phyloP scores from a whole-genome alignment of 2,888 invertebrate genomes.

The Marasmarcha lunaedactyla region DNA sequence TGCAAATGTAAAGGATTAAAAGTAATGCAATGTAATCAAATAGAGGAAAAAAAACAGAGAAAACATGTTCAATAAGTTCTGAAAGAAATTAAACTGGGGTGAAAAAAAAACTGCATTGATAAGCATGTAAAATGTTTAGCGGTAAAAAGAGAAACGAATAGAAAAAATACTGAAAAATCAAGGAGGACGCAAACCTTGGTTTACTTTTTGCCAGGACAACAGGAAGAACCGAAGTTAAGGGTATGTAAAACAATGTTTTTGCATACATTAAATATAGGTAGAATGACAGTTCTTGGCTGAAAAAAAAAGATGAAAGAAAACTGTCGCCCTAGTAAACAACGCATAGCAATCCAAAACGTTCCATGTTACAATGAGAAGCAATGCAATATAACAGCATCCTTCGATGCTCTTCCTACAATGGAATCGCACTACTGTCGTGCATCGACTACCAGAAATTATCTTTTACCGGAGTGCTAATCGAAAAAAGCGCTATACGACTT shows the following conservation, averaged over 20 bases:
- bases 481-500: conserved; percentile 6
- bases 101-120: neutral
- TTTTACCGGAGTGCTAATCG: conserved; percentile 6
- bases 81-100: conserved; percentile 7
- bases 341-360: too few species aligned
- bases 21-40: conserved; percentile 3
- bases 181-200: conserved; percentile 8
- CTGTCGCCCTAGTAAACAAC: conserved; percentile 6
- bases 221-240: neutral
- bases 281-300: conserved; percentile 10
- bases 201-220: conserved; percentile 6
- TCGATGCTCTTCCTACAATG: too few species aligned
- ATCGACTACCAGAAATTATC: neutral
- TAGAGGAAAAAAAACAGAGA: neutral
- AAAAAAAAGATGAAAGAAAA: conserved; percentile 9
- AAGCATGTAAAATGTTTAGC: conserved; percentile 1
- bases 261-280: conserved; percentile 10
- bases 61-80: conserved; percentile 7
- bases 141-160: conserved; percentile 10
- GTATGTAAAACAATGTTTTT: conserved; percentile 12
- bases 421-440: too few species aligned
- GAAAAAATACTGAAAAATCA: conserved; percentile 9
- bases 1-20: conserved; percentile 9
- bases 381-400: too few species aligned
- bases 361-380: too few species aligned